Base-by-base conservation (phyloP, 2,888 invertebrate species). In the Vandiemenella viatica region DNA sequence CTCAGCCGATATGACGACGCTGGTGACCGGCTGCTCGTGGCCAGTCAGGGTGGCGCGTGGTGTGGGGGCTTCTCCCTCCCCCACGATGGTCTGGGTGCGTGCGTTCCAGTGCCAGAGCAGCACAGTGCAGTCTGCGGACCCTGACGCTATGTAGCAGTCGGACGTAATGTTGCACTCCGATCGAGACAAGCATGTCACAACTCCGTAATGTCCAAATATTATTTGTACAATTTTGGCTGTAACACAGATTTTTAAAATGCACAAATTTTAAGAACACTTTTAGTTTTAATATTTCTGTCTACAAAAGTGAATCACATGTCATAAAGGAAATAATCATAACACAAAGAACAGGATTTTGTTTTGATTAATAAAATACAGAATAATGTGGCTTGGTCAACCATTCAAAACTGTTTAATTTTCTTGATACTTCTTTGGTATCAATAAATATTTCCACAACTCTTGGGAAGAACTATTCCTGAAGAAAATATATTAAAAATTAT, bases 111-210 rank as follows among this genome's bases (percentile, higher is more conserved):
- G 96, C 98, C 98, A 99, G 46, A 99, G 71, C 50, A 97, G 74
- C 18, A 98, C 93, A 0, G 97, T 97, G 68, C 97, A 97, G 70
- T 99, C 98, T 43, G 92, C 89, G 19, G 93, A 92, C 18, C 98
- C 98, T 0, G 95, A 95, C 1, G 96, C 96, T 57, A 98, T 84
- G 71, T 97, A 98, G 68, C 97, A 98, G 71, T 98, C 97, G 1
- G 92, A 90, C n/a, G 92, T 93, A 57, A 97, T 90, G 70, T 95
- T 96, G 69, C 96, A 96, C 68, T 99, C 98, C 2, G 95, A 96
- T 45, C 97, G 79, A 0, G 95, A 90, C 58, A 98, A 75, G 68
- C 97, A 97, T 10, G 97, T 97, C 58, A 98, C 98, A 47, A 98
- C 92, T 54, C 96, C 97, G 69, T 93, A 96, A 71, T 99, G 98